Conservation (phyloP, 1,140 invertebrate genomes). For the Piezodorus guildinii region DNA sequence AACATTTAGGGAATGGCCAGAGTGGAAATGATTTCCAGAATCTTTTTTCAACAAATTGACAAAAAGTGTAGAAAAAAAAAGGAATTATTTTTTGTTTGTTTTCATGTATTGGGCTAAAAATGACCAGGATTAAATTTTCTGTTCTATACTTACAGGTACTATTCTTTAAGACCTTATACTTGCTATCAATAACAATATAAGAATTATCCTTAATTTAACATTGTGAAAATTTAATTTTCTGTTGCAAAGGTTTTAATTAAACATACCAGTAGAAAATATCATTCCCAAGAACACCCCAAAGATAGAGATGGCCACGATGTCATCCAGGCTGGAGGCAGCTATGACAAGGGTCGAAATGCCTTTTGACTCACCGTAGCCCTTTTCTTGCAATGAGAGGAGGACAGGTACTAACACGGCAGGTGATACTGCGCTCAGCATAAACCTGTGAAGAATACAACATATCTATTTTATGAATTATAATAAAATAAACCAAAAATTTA, state of each 20-base stretch:
- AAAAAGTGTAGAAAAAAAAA: no score
- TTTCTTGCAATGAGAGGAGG: conserved; percentile 50
- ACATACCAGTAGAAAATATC: conserved; percentile 43
- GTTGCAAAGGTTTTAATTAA: not conserved
- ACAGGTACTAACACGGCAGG: conserved; percentile 67
- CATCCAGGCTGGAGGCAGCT: conserved; percentile 64
- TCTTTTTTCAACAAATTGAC: no score
- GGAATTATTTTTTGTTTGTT: no score
- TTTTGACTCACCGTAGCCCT: conserved; percentile 53
- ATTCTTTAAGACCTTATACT: no score
- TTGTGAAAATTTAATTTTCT: no score
- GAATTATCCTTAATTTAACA: no score
- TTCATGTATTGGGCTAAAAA: no score
- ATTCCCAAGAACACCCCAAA: conserved; percentile 52
- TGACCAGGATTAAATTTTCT: no score
- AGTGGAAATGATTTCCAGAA: no score
- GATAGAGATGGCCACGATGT: conserved; percentile 62
- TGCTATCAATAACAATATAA: no score
- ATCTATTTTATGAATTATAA: not conserved
- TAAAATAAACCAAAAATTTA: not conserved
- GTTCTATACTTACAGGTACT: no score
- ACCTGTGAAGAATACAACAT: conserved; percentile 30
- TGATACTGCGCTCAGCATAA: conserved; percentile 56
- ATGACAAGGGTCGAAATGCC: conserved; percentile 67
- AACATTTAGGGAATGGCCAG: no score